phyloP scores from a whole-genome alignment of 2,797 vertebrate genomes.

The Liasis olivaceus region DNA sequence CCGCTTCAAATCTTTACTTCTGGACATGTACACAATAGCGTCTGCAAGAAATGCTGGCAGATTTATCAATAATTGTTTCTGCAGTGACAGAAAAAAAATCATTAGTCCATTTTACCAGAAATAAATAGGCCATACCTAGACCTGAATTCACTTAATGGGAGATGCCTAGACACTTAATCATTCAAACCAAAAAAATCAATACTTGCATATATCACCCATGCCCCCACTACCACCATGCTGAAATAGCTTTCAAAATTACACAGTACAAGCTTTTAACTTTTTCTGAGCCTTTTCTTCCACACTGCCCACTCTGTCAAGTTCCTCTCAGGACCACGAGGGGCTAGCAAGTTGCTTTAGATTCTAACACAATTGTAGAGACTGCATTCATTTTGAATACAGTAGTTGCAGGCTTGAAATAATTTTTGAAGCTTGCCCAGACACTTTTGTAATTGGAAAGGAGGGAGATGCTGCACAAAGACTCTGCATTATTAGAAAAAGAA shows the following conservation, averaged over 20 bases:
- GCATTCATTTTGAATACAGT: neutral
- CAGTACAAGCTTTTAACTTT: neutral
- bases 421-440: neutral
- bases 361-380: neutral
- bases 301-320: neutral
- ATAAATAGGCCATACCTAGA: neutral
- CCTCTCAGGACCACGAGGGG: neutral
- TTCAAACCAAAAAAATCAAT: conserved; percentile 35
- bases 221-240: neutral
- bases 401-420: neutral
- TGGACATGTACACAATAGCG: neutral
- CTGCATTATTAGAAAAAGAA: neutral
- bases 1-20: neutral
- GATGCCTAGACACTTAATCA: conserved; percentile 6
- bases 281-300: neutral
- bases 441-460: neutral
- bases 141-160: conserved; percentile 13
- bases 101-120: conserved; percentile 10
- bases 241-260: neutral
- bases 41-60: neutral
- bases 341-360: neutral
- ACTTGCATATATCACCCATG: neutral
- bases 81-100: neutral
- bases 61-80: conserved; percentile 11
- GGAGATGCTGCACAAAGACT: neutral